A percentile compares a stretch with the other conserved stretches of the same genome.
Conservation (phyloP, 2,888 invertebrate species). For the Heterodera filipjevi region DNA sequence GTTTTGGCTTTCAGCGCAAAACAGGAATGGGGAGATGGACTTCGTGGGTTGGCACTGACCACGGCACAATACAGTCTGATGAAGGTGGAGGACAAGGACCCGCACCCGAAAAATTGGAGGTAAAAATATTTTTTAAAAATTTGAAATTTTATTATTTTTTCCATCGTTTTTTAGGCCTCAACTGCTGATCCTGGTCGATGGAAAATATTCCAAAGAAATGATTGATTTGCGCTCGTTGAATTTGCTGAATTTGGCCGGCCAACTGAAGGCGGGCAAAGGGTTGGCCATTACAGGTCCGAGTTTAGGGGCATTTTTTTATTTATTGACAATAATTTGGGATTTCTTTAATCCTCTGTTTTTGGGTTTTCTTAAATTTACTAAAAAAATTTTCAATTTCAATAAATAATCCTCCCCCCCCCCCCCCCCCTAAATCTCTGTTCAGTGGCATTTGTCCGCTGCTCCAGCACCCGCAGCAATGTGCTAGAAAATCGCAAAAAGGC, state of each 20-base stretch:
- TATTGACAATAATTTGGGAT: neutral
- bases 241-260: slow-evolving; percentile 89
- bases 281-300: slow-evolving; percentile 78
- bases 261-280: slow-evolving; percentile 83
- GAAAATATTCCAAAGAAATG: slow-evolving; percentile 72
- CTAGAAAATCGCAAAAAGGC: slow-evolving; percentile 34
- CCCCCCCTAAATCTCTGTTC: neutral
- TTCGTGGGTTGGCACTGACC: slow-evolving; percentile 92
- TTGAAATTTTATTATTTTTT: neutral
- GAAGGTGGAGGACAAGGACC: slow-evolving; percentile 90
- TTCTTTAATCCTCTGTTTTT: neutral
- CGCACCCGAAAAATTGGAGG: slow-evolving; percentile 98
- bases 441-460: slow-evolving; percentile 75
- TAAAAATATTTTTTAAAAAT: slow-evolving; percentile 35
- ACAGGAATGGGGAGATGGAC: slow-evolving; percentile 99
- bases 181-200: slow-evolving; percentile 86
- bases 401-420: neutral
- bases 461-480: slow-evolving; percentile 14
- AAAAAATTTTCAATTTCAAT: neutral
- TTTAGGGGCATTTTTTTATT: neutral
- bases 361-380: neutral
- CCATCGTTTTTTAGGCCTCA: slow-evolving; percentile 87
- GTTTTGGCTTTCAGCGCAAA: slow-evolving; percentile 74
- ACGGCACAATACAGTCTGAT: slow-evolving; percentile 93
- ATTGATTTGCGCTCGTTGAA: slow-evolving; percentile 69